phyloP scores from a whole-genome alignment of 2,888 invertebrate genomes.

The Apantesis nais region DNA sequence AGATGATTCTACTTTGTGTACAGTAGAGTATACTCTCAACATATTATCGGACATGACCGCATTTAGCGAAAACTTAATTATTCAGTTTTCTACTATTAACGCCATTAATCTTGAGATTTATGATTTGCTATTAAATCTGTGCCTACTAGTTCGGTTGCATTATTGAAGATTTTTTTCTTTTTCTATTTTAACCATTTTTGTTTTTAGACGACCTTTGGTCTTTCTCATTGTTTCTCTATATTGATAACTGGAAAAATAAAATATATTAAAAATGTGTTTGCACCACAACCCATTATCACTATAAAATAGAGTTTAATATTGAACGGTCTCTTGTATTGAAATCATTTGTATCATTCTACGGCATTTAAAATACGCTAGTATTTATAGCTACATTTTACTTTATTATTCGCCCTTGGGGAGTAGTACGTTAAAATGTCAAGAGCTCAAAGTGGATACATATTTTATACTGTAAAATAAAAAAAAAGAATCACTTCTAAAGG shows the following conservation, averaged over 20 bases:
- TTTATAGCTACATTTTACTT: slow-evolving; percentile 3
- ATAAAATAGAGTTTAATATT: no score
- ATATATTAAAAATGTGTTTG: not conserved
- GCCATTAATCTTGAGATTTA: not conserved
- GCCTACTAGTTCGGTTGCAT: not conserved
- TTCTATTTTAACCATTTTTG: no score
- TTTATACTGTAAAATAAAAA: slow-evolving; percentile 67
- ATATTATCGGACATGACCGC: not conserved
- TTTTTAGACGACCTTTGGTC: no score
- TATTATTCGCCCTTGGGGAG: slow-evolving; percentile 22
- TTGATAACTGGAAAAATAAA: not conserved
- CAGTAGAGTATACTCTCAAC: not conserved
- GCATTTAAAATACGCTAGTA: not conserved
- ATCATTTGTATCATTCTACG: not conserved
- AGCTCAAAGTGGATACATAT: slow-evolving; percentile 59
- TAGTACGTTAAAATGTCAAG: slow-evolving; percentile 58
- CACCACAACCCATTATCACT: not conserved
- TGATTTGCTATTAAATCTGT: not conserved
- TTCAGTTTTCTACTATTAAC: not conserved
- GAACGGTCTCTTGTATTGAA: not conserved
- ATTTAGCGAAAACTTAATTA: not conserved
- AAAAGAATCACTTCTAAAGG: slow-evolving; percentile 58
- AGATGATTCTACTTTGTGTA: not conserved
- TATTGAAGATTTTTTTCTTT: not conserved
- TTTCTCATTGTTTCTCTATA: no score